Evolutionary conservation across 1,140 invertebrate species (phyloP).

Genomic region (Calosoma granatense): DNA sequence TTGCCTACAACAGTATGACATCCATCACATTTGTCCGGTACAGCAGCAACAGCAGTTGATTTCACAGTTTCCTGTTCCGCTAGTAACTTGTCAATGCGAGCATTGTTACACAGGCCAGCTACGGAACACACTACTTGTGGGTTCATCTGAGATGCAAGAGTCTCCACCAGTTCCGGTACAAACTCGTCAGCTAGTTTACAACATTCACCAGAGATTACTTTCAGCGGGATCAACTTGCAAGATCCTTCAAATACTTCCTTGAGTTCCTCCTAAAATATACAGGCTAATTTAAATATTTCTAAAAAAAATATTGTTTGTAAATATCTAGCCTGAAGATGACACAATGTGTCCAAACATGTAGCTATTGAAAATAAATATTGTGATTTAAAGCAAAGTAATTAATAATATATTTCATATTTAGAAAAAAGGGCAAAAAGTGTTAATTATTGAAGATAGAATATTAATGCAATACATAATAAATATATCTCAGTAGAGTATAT

Average conservation of each 20-base stretch:
- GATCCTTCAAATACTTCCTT: constrained; percentile 83
- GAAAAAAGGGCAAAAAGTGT: too few relatives aligned
- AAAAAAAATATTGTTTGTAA: not conserved
- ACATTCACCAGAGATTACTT: constrained; percentile 67
- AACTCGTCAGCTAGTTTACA: constrained; percentile 73
- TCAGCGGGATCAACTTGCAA: constrained; percentile 71
- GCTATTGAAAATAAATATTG: too few relatives aligned
- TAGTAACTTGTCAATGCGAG: constrained; percentile 55
- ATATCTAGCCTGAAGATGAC: too few relatives aligned
- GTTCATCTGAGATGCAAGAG: constrained; percentile 77
- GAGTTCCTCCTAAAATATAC: constrained; percentile 57
- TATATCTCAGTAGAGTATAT: too few relatives aligned
- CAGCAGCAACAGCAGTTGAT: constrained; percentile 8
- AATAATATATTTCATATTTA: too few relatives aligned
- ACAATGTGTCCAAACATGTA: too few relatives aligned
- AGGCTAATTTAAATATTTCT: constrained; percentile 11
- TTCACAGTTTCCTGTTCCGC: constrained; percentile 34
- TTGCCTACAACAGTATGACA: constrained; percentile 44
- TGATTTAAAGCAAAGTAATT: too few relatives aligned
- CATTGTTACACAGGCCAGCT: constrained; percentile 79
- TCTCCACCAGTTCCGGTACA: constrained; percentile 78
- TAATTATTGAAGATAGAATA: constrained; percentile 9
- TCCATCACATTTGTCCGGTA: constrained; percentile 37
- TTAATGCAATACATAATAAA: not conserved
- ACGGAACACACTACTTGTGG: constrained; percentile 76